phyloP scores from a whole-genome alignment of 1,140 invertebrate genomes.

The Saccostrea glomerata region DNA sequence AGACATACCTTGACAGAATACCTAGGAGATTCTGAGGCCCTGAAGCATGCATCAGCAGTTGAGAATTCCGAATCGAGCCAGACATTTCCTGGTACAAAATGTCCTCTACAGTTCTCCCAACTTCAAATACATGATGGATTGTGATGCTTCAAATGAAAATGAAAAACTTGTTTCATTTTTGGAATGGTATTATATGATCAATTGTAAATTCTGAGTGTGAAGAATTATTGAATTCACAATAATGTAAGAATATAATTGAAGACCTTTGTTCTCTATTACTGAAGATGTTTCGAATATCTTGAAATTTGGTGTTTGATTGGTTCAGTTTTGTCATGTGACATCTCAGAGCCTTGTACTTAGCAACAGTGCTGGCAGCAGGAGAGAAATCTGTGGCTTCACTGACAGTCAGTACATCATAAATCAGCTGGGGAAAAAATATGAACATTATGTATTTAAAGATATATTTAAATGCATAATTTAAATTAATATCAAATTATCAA shows the following conservation, averaged over 20 bases:
- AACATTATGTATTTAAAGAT: not conserved
- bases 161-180: not conserved
- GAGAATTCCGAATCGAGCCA: slow-evolving; percentile 62
- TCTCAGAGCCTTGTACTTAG: slow-evolving; percentile 73
- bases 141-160: slow-evolving; percentile 11
- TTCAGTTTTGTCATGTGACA: slow-evolving; percentile 67
- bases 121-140: slow-evolving; percentile 65
- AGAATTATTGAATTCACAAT: not conserved
- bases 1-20: slow-evolving; percentile 74
- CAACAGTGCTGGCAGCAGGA: slow-evolving; percentile 58
- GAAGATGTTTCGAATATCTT: slow-evolving; percentile 60
- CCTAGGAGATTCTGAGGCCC: slow-evolving; percentile 73
- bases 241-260: not conserved
- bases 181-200: too few species aligned
- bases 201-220: too few species aligned
- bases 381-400: slow-evolving; percentile 75
- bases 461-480: too few species aligned
- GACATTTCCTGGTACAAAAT: slow-evolving; percentile 56
- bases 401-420: slow-evolving; percentile 72
- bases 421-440: slow-evolving; percentile 64
- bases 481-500: too few species aligned
- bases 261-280: slow-evolving; percentile 52
- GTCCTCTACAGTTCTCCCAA: slow-evolving; percentile 69
- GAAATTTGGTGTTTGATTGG: slow-evolving; percentile 45
- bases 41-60: slow-evolving; percentile 74